phyloP scores from a whole-genome alignment of 64 coral and sea anemone genomes.

The Platygyra sinensis region DNA sequence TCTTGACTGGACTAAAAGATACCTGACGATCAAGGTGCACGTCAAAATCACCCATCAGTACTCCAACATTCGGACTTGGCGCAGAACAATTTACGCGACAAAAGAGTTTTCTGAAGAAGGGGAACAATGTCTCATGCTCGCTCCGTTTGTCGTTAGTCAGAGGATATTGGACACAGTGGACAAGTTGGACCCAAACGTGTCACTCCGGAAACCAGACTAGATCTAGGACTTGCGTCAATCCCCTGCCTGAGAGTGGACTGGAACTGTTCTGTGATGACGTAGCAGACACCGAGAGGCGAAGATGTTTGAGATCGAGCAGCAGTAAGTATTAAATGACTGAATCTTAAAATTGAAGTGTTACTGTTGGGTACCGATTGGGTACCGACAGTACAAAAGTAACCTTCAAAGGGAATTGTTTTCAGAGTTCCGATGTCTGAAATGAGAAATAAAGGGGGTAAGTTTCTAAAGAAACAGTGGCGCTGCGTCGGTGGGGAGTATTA shows the following conservation, averaged over 20 bases:
- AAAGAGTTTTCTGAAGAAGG: too few relatives aligned
- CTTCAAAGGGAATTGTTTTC: too few relatives aligned
- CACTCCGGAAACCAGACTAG: constrained; percentile 33
- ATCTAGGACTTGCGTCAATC: constrained; percentile 18
- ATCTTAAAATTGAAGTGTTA: too few relatives aligned
- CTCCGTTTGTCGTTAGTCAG: constrained; percentile 54
- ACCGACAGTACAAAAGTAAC: too few relatives aligned
- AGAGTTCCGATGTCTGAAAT: too few relatives aligned
- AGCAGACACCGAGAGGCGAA: background rate
- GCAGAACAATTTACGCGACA: background rate
- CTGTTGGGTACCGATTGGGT: too few relatives aligned
- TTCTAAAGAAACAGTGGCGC: too few relatives aligned
- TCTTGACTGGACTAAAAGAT: background rate
- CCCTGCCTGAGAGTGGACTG: constrained; percentile 17
- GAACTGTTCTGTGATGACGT: constrained; percentile 22
- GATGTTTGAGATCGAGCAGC: background rate
- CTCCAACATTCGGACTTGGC: background rate
- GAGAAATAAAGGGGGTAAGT: too few relatives aligned
- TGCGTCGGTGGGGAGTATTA: too few relatives aligned
- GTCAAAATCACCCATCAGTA: background rate
- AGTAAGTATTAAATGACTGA: constrained; percentile 8
- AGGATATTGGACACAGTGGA: constrained; percentile 36
- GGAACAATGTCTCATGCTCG: background rate
- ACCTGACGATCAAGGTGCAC: background rate
- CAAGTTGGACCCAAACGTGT: constrained; percentile 13